phyloP scores from a whole-genome alignment of 2,888 invertebrate species.

The Kryphioiulus occultus region DNA sequence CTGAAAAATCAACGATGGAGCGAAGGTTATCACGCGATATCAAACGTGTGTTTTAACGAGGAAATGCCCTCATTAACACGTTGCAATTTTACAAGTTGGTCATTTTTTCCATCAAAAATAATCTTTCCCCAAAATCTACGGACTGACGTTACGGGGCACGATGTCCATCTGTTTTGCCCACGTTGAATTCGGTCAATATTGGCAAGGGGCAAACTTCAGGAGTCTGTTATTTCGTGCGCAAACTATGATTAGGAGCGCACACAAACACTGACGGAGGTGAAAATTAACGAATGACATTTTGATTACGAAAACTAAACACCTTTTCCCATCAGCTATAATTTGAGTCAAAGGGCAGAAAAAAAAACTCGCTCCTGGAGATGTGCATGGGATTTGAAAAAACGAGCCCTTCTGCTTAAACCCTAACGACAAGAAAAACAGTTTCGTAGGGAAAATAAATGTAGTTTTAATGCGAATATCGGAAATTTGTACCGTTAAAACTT shows the following conservation, averaged over 20 bases:
- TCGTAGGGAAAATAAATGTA: background rate
- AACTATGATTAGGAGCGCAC: background rate
- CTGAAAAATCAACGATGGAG: background rate
- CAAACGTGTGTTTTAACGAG: background rate
- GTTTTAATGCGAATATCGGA: background rate
- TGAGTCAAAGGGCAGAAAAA: background rate
- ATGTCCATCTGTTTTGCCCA: background rate
- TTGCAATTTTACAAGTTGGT: background rate
- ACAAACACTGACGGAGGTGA: background rate
- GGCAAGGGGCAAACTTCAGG: background rate
- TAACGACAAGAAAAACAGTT: background rate
- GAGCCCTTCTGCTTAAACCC: background rate
- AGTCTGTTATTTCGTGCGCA: background rate
- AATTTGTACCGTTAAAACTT: background rate
- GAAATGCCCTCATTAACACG: background rate
- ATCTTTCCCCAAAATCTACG: background rate
- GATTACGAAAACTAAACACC: background rate
- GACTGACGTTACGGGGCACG: background rate
- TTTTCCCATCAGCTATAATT: background rate
- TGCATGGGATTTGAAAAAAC: background rate
- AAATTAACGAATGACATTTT: background rate
- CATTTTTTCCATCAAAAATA: background rate
- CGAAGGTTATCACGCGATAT: background rate
- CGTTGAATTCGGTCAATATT: background rate
- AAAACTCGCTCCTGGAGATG: background rate